Evolutionary conservation across 2,797 vertebrate species (phyloP).

Genomic region (Melanotaenia nigrans): DNA sequence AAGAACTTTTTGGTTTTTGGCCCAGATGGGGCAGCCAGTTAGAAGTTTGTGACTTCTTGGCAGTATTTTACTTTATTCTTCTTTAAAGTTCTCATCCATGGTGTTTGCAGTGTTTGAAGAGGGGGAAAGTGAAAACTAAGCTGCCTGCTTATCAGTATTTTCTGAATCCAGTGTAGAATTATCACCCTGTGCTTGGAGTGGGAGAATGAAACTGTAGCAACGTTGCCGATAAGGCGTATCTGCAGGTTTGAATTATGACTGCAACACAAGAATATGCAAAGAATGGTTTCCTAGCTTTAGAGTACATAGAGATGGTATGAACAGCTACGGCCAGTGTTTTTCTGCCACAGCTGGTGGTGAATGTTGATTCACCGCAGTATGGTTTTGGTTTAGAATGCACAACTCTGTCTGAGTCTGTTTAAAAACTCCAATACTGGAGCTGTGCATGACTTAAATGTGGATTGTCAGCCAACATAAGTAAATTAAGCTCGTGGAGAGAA

Average conservation of each 20-base stretch:
- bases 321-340: neutral
- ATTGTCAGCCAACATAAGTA: slow-evolving; percentile 4
- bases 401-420: neutral
- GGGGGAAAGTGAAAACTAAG: slow-evolving; percentile 1
- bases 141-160: slow-evolving; percentile 17
- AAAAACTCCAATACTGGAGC: neutral
- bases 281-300: slow-evolving; percentile 15
- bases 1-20: no score
- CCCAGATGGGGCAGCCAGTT: no score
- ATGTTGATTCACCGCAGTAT: slow-evolving; percentile 15
- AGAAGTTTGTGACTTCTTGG: no score
- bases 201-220: slow-evolving; percentile 24
- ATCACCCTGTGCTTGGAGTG: slow-evolving; percentile 25
- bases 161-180: slow-evolving; percentile 17
- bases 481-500: slow-evolving; percentile 1
- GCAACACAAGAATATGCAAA: slow-evolving; percentile 21
- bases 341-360: slow-evolving; percentile 11
- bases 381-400: slow-evolving; percentile 24
- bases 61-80: slow-evolving; percentile 5
- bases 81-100: slow-evolving; percentile 33
- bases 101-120: neutral
- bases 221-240: slow-evolving; percentile 31
- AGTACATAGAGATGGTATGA: neutral
- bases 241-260: slow-evolving; percentile 33
- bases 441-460: slow-evolving; percentile 16